phyloP scores from a whole-genome alignment of 1,140 invertebrate species.

The Mya arenaria region DNA sequence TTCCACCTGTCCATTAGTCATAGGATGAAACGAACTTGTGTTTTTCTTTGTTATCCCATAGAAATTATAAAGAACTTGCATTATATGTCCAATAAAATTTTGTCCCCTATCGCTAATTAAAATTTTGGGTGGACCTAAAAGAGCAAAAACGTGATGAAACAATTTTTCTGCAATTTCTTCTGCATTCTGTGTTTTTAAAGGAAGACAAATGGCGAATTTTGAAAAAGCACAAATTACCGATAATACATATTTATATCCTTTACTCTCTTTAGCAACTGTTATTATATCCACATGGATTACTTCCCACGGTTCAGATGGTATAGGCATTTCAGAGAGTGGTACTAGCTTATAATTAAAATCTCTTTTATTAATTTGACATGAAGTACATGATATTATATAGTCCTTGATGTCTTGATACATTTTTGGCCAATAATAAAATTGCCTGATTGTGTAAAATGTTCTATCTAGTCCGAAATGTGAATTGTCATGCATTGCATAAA shows the following conservation, averaged over 20 bases:
- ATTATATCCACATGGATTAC: background rate
- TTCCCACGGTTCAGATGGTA: background rate
- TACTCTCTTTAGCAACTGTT: background rate
- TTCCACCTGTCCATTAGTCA: conserved; percentile 2
- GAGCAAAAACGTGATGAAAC: background rate
- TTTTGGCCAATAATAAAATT: background rate
- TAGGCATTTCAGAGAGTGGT: background rate
- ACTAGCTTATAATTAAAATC: background rate
- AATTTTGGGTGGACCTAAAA: background rate
- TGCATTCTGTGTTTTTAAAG: background rate
- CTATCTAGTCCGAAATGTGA: background rate
- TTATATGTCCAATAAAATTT: background rate
- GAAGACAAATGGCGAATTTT: background rate
- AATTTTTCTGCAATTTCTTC: background rate
- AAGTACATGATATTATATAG: background rate
- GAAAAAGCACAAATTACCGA: background rate
- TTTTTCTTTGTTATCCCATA: background rate
- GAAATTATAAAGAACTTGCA: background rate
- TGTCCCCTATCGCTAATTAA: background rate
- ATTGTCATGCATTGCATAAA: background rate
- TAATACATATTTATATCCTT: background rate
- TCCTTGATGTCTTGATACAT: background rate
- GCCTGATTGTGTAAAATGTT: background rate
- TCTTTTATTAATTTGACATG: background rate
- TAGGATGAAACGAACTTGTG: background rate